Conservation (phyloP, 2,888 invertebrate genomes). For the Tipula confusa region DNA sequence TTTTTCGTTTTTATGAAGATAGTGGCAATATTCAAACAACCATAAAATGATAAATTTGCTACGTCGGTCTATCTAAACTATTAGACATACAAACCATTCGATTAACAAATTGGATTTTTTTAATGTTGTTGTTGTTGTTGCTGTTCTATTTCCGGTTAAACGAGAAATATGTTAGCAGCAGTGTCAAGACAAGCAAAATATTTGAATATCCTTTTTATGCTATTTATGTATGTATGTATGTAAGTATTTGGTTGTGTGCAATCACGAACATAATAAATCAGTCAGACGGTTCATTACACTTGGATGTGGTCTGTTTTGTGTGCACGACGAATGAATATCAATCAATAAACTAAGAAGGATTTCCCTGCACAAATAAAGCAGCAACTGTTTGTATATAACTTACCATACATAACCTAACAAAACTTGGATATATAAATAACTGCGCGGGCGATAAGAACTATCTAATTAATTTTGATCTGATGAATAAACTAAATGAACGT, state of each 20-base stretch:
- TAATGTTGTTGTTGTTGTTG: no score
- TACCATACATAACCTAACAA: neutral
- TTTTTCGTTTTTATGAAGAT: neutral
- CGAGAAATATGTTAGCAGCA: neutral
- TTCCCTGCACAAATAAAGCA: no score
- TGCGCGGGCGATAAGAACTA: neutral
- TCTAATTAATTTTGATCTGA: conserved; percentile 12
- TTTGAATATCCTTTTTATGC: neutral
- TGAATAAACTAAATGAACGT: conserved; percentile 6
- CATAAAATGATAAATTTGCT: conserved; percentile 20
- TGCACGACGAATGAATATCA: neutral
- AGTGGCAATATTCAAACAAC: conserved; percentile 1
- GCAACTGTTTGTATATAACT: neutral
- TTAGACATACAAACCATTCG: neutral
- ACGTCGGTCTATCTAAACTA: neutral
- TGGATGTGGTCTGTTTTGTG: neutral
- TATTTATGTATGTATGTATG: no score
- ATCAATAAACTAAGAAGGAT: neutral
- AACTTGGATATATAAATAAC: no score
- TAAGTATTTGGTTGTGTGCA: neutral
- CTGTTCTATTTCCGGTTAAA: neutral
- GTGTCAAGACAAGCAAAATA: neutral
- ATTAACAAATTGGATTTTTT: neutral
- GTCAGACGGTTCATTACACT: neutral
- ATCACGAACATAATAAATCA: conserved; percentile 6